Conservation (phyloP, 1,140 invertebrate species). For the Achroia grisella region DNA sequence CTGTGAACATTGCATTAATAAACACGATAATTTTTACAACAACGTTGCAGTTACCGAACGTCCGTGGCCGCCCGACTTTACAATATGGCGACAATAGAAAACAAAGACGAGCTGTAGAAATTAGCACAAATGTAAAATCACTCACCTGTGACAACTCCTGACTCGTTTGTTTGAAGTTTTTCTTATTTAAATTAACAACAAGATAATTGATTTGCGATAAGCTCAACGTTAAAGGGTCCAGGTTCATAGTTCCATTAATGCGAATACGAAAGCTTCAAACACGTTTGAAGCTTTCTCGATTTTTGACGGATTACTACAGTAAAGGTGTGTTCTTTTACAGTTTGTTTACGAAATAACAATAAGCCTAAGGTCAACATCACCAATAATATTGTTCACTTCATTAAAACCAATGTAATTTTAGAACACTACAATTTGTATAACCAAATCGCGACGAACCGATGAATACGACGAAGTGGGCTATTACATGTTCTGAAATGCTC, state of each 20-base stretch:
- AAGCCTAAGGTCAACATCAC: constrained; percentile 68
- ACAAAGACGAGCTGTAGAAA: constrained; percentile 47
- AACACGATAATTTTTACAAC: constrained; percentile 8
- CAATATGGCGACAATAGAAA: constrained; percentile 68
- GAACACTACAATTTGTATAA: constrained; percentile 29
- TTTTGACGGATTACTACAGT: constrained; percentile 57
- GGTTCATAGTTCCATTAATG: constrained; percentile 98
- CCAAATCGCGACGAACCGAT: constrained; percentile 44
- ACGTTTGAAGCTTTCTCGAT: constrained; percentile 84
- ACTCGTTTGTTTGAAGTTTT: constrained; percentile 92
- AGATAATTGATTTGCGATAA: constrained; percentile 98
- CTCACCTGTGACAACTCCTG: constrained; percentile 79
- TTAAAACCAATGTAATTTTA: constrained; percentile 56
- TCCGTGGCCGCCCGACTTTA: constrained; percentile 36
- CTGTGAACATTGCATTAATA: constrained; percentile 9
- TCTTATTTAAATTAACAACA: constrained; percentile 95
- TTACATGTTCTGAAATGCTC: no score
- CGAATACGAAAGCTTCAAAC: constrained; percentile 79
- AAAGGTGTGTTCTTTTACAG: constrained; percentile 55
- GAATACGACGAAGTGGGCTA: no score
- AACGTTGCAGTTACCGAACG: constrained; percentile 25
- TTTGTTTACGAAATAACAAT: constrained; percentile 58
- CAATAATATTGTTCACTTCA: constrained; percentile 59
- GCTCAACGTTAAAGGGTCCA: constrained; percentile 97
- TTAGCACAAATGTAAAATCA: constrained; percentile 16